Percentiles rank a stretch among this genome's conserved stretches.
Evolutionary conservation across 2,888 invertebrate genomes (phyloP).

Genomic region (Lottia gigantea): DNA sequence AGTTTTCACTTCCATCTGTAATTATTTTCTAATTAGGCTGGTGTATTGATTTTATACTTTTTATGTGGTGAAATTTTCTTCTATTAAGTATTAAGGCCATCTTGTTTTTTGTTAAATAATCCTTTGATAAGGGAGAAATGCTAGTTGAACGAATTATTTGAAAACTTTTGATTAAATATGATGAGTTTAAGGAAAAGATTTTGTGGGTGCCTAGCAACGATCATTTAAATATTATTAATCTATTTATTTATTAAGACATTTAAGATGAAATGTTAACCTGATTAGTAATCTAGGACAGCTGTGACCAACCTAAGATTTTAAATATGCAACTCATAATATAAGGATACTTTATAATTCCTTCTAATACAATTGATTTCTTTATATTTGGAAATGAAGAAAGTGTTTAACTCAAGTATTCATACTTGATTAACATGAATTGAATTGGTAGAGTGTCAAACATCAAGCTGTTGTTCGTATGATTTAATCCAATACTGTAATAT

Average conservation of each 20-base stretch:
- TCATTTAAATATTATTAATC: conserved; percentile 7
- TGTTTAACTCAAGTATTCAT: conserved; percentile 3
- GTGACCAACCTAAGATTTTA: not conserved
- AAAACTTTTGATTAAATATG: no score
- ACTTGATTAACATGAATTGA: conserved; percentile 11
- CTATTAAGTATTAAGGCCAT: no score
- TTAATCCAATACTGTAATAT: conserved; percentile 11
- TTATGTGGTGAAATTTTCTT: no score
- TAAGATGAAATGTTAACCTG: conserved; percentile 6
- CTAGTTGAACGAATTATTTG: no score
- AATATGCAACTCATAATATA: conserved; percentile 2
- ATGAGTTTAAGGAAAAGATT: no score
- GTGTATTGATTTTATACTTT: no score
- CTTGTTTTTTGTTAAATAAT: no score
- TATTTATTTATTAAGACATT: not conserved
- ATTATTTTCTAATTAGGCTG: no score
- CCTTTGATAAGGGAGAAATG: no score
- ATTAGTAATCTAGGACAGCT: conserved; percentile 2
- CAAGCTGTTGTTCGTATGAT: conserved; percentile 9
- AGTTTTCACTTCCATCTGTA: no score
- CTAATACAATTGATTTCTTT: conserved; percentile 10
- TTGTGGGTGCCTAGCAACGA: conserved; percentile 3
- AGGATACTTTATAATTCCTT: not conserved
- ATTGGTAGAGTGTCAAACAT: conserved; percentile 6
- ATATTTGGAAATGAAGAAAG: conserved; percentile 1